Conservation (phyloP, 1,140 invertebrate genomes). For the Papilio glaucus region DNA sequence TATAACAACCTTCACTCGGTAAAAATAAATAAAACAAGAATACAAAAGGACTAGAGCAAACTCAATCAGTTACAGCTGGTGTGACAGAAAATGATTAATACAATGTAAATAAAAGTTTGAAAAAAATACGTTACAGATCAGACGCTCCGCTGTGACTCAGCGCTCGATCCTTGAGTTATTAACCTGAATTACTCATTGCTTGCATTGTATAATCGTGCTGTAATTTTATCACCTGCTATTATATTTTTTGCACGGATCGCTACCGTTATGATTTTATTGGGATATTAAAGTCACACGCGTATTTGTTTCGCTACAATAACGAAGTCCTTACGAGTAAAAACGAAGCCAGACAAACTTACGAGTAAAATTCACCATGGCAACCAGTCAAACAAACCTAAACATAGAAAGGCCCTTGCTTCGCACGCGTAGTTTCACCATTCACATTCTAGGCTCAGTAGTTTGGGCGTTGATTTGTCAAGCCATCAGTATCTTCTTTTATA, state of each 20-base stretch:
- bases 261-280: background rate
- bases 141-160: conserved; percentile 52
- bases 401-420: too few species aligned
- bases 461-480: too few species aligned
- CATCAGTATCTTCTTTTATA: too few species aligned
- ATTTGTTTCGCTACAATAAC: too few species aligned
- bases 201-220: conserved; percentile 50
- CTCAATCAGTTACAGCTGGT: conserved; percentile 37
- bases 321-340: too few species aligned
- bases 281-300: background rate
- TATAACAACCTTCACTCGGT: background rate
- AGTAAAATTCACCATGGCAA: too few species aligned
- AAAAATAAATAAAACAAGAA: conserved; percentile 34
- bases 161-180: conserved; percentile 44
- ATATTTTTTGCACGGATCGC: background rate
- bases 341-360: too few species aligned
- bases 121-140: conserved; percentile 48
- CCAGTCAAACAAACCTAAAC: too few species aligned
- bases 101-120: conserved; percentile 47
- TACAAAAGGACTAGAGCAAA: conserved; percentile 37
- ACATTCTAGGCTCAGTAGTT: too few species aligned
- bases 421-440: too few species aligned
- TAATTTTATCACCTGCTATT: conserved; percentile 39
- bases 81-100: conserved; percentile 42
- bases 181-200: conserved; percentile 55